Base-by-base conservation (phyloP, 2,888 invertebrate species). In the Tinea trinotella region DNA sequence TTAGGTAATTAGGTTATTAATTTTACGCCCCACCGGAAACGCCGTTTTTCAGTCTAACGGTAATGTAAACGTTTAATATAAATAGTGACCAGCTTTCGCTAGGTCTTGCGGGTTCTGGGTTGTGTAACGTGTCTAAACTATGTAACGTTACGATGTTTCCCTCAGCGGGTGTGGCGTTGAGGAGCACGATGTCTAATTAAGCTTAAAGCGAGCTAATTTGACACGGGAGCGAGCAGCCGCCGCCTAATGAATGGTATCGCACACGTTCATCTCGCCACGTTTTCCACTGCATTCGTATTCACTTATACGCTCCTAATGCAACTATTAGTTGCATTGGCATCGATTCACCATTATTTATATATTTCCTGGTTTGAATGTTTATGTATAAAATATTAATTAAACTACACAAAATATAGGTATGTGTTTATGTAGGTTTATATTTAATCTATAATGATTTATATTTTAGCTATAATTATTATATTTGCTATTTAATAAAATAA, bases 191-290 rank as follows among this genome's bases (percentile, higher is more conserved):
- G 76, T 77, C 81, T 84, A 84, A 85, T 84, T 84, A 84, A 77
- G 69, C 71, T 71, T 71, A 68, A 71, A 64, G 67, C 64, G 66
- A 67, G 72, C 81, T 85, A 84, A 85, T 85, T 84, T 83, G 84
- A 84, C 81, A 77, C 81, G 74, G 66, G 76, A 71, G 73, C 67
- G 65, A 55, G 67, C 64, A 67, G 67, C 66, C 65, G 67, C 70
- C 71, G 73, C 71, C 75, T 85, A 85, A 85, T 84, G 84, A 84
- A 85, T 81, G 71, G 74, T 84, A 85, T 85, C 84, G 77, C 77
- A 83, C 82, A 83, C 84, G 81, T 82, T 75, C 78, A 85, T 85
- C 84, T 71, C 70, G 57, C 71, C 73, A 70, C 53, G 53, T 56
- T 48, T 46, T n/a, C 46, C 46, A 19, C 19, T 6, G 40, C 30